Evolutionary conservation across 1,140 invertebrate genomes (phyloP), one percentile per base, ranked within the genome.

Genomic region (Brachionus sp.): DNA sequence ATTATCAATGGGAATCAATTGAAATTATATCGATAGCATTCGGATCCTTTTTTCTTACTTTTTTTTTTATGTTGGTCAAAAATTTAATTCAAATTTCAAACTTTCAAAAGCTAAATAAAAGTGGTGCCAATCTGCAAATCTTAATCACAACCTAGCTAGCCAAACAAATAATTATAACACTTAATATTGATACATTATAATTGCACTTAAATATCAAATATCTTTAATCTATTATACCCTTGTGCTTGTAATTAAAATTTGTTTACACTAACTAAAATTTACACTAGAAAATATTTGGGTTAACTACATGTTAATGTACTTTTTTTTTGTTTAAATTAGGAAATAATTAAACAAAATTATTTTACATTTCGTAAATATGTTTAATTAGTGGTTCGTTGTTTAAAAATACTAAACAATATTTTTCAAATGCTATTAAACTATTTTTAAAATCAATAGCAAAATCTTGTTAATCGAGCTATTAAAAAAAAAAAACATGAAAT

Each of bases 231-330:
- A 39, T 70, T 39, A 70, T 70, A 39, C 35, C 66, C 35, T 70
- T 70, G 29, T 70, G 37, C 37, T 37, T 37, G 35, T 37, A 70
- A 70, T 70, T 37, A 39, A 70, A 37, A 16, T n/a, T 70, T 70
- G 66, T 70, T 70, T 70, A 70, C 66, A 70, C 37, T 70, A 70
- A 33, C 35, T 70, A 16, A 70, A 70, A 70, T 70, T 70, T 70
- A 70, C 66, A 70, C 66, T 39, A 70, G 16, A 66, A 66, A 66
- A 66, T 66, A 33, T 33, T 66, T 37, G 64, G 64, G 33, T 66
- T 66, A 37, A 33, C 33, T 66, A 23, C 25, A 13, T 33, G 33
- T 66, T 66, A 66, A 33, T 66, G 33, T 66, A 66, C 25, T 66
- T 66, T 29, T 29, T n/a, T 29, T 70, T 70, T 70, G 33, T 70